These are phyloP conservation scores for Apodemia hepburni DNA, from an alignment of 2,888 invertebrate genomes.

Conservation along the genomic window DNA sequence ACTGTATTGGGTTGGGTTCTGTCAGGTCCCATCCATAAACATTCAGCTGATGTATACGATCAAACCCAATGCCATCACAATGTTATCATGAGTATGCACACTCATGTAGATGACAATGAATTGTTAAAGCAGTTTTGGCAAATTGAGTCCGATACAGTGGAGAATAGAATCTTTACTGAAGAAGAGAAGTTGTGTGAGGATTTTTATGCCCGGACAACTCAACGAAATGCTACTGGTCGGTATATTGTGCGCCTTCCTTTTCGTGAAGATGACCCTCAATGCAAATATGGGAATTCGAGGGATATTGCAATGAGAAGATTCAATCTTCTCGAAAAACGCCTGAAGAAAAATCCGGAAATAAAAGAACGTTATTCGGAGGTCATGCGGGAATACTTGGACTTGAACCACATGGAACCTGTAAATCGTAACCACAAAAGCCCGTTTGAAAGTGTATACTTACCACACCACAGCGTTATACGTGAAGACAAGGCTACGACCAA, in stretches of 20 bases:
- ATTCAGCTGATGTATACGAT: no score
- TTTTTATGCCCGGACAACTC: conserved; percentile 18
- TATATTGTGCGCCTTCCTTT: conserved; percentile 29
- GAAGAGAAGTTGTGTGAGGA: conserved; percentile 9
- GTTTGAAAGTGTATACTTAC: conserved; percentile 31
- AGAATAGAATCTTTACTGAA: background rate
- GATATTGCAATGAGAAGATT: conserved; percentile 13
- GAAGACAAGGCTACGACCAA: conserved; percentile 35
- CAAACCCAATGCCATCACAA: no score
- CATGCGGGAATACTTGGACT: conserved; percentile 15
- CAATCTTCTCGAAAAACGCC: conserved; percentile 6
- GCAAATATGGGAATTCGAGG: conserved; percentile 16
- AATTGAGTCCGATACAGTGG: background rate
- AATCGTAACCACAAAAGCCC: background rate
- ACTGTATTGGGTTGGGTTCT: background rate
- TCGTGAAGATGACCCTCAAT: conserved; percentile 9
- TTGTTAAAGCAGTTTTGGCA: conserved; percentile 2
- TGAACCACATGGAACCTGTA: conserved; percentile 18
- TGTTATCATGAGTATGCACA: background rate
- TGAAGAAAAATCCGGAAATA: conserved; percentile 4
- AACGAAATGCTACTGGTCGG: conserved; percentile 23
- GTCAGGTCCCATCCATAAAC: background rate
- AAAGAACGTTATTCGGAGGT: conserved; percentile 11
- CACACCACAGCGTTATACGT: conserved; percentile 37
- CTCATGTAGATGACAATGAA: background rate